A percentile compares a stretch with the other conserved stretches of the same genome.
Conservation (phyloP, 2,797 vertebrate genomes). For the Argyrosomus regius region DNA sequence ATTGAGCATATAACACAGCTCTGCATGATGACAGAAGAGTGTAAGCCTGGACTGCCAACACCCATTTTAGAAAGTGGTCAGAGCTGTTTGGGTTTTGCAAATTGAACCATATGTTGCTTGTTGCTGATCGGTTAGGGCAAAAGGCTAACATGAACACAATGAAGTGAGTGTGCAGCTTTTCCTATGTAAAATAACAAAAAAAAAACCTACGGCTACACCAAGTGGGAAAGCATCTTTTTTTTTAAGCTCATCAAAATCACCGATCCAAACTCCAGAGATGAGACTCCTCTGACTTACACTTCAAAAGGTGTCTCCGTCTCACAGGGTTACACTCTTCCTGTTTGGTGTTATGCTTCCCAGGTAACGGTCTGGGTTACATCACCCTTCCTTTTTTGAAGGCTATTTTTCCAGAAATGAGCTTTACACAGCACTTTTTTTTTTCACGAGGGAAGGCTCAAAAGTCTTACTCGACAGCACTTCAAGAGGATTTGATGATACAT, state of each 20-base stretch:
- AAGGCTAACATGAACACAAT: neutral
- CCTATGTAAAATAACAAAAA: neutral
- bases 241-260: slow-evolving; percentile 29
- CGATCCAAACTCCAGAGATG: slow-evolving; percentile 2
- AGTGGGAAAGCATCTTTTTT: slow-evolving; percentile 14
- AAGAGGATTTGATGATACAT: slow-evolving; percentile 15
- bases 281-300: slow-evolving; percentile 12
- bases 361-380: slow-evolving; percentile 30
- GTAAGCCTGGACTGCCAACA: no score
- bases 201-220: neutral
- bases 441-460: neutral
- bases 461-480: slow-evolving; percentile 10
- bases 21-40: no score
- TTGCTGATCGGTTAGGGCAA: neutral
- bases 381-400: slow-evolving; percentile 13
- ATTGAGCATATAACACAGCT: no score
- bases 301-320: slow-evolving; percentile 37
- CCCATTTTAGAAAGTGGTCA: no score
- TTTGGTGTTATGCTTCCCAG: slow-evolving; percentile 22
- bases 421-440: slow-evolving; percentile 6
- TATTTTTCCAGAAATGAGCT: slow-evolving; percentile 24
- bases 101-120: no score
- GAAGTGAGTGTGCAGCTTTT: neutral
- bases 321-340: slow-evolving; percentile 33
- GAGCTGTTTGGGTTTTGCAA: no score